These are phyloP conservation scores for Leistus spinibarbis DNA, from an alignment of 2,888 invertebrate genomes.

Conservation along the genomic window DNA sequence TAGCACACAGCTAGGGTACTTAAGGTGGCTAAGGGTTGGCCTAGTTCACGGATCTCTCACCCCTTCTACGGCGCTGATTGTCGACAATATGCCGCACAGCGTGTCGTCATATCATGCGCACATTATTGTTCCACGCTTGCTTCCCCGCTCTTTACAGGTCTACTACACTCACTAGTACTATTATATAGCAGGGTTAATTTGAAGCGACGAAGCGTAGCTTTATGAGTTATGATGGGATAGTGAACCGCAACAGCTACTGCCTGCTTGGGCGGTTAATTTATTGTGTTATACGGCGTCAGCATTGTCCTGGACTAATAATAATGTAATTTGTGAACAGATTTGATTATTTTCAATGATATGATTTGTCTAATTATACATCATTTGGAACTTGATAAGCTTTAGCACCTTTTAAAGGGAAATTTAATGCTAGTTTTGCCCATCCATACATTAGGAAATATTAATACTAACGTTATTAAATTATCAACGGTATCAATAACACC, in stretches of 20 bases:
- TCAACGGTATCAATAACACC: too few species aligned
- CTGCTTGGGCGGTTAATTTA: neutral
- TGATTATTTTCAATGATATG: too few species aligned
- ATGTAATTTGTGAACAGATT: neutral
- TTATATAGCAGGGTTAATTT: neutral
- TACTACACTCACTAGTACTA: neutral
- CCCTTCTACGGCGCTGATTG: neutral
- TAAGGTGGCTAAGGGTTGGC: neutral
- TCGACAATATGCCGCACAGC: neutral
- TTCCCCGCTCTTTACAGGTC: too few species aligned
- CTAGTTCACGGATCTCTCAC: neutral
- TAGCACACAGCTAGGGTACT: conserved; percentile 1
- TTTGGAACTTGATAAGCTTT: too few species aligned
- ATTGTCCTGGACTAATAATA: neutral
- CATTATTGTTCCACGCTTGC: too few species aligned
- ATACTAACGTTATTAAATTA: too few species aligned
- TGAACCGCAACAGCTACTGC: conserved; percentile 1
- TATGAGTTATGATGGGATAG: neutral
- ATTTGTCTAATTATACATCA: too few species aligned
- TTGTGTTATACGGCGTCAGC: neutral
- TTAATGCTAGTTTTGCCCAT: too few species aligned
- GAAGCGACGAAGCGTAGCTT: conserved; percentile 5
- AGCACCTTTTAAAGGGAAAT: too few species aligned
- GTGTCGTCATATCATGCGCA: neutral
- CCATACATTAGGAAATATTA: too few species aligned